Evolutionary conservation across 2,888 invertebrate genomes (phyloP).

Genomic region (Pammene aurita): DNA sequence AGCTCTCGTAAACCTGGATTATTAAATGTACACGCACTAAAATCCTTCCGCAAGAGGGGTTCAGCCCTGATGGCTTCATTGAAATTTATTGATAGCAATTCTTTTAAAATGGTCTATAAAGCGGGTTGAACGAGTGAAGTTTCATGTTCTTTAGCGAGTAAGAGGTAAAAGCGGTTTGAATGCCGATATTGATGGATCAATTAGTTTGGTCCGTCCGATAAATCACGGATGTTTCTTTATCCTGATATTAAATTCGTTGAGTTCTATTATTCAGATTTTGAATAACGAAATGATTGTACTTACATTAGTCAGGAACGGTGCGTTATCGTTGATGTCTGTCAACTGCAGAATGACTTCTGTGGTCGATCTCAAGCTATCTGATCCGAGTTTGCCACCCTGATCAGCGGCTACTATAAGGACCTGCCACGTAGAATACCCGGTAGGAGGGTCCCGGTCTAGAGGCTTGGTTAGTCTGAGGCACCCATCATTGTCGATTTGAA

Average conservation of each 20-base stretch:
- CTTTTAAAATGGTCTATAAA: conserved; percentile 59
- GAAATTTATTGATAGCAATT: conserved; percentile 60
- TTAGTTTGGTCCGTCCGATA: conserved; percentile 30
- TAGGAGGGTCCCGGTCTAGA: conserved; percentile 94
- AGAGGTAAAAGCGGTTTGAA: conserved; percentile 43
- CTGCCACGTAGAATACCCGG: conserved; percentile 92
- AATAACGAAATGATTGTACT: conserved; percentile 55
- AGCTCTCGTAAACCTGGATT: conserved; percentile 42
- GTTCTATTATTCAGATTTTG: neutral
- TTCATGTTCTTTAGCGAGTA: conserved; percentile 51
- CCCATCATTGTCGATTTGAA: conserved; percentile 89
- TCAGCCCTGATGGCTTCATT: conserved; percentile 52
- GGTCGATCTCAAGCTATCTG: conserved; percentile 84
- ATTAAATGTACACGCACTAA: conserved; percentile 47
- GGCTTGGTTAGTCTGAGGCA: conserved; percentile 89
- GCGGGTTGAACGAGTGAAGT: conserved; percentile 52
- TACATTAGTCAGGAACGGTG: conserved; percentile 92
- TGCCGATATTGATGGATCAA: conserved; percentile 41
- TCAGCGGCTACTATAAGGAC: conserved; percentile 90
- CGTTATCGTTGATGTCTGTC: conserved; percentile 96
- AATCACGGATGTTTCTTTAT: conserved; percentile 20
- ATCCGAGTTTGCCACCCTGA: conserved; percentile 84
- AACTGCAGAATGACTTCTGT: conserved; percentile 87
- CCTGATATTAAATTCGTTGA: conserved; percentile 11
- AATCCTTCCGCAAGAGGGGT: conserved; percentile 51